These are phyloP conservation scores for Hemichromis elongatus DNA, from an alignment of 2,113 vertebrate genomes.

Conservation along the genomic window DNA sequence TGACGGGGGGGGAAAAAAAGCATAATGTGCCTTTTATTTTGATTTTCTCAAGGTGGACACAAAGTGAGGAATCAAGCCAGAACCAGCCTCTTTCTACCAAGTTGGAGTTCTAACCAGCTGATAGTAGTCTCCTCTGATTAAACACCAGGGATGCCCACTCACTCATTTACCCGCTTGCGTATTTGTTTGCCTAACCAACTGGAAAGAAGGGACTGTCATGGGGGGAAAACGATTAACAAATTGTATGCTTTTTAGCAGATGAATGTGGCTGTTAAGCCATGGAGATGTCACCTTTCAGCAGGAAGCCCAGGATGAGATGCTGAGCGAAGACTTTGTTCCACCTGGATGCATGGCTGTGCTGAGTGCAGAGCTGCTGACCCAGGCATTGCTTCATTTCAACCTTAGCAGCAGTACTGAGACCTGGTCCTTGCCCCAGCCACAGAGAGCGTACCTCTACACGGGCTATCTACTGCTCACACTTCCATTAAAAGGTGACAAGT, in stretches of 20 bases:
- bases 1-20: neutral
- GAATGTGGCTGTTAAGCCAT: constrained; percentile 59
- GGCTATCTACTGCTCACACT: neutral
- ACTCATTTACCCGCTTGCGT: constrained; percentile 27
- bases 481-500: neutral
- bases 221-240: constrained; percentile 67
- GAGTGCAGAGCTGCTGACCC: constrained; percentile 68
- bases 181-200: constrained; percentile 57
- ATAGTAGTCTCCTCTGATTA: neutral
- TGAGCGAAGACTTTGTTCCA: constrained; percentile 68
- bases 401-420: constrained; percentile 43
- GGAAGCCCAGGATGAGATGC: constrained; percentile 52
- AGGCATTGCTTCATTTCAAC: constrained; percentile 59
- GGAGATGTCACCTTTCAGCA: constrained; percentile 66
- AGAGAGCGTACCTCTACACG: constrained; percentile 1
- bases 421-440: neutral
- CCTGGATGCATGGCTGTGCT: constrained; percentile 65
- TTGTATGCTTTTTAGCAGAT: constrained; percentile 69
- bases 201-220: constrained; percentile 41
- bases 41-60: constrained; percentile 10
- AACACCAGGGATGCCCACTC: constrained; percentile 3
- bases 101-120: constrained; percentile 14
- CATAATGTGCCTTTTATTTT: neutral
- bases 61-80: neutral
- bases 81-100: constrained; percentile 9